Conservation (phyloP, 37 sponge, comb jelly and placozoan genomes). For the Petrosia ficiformis region DNA sequence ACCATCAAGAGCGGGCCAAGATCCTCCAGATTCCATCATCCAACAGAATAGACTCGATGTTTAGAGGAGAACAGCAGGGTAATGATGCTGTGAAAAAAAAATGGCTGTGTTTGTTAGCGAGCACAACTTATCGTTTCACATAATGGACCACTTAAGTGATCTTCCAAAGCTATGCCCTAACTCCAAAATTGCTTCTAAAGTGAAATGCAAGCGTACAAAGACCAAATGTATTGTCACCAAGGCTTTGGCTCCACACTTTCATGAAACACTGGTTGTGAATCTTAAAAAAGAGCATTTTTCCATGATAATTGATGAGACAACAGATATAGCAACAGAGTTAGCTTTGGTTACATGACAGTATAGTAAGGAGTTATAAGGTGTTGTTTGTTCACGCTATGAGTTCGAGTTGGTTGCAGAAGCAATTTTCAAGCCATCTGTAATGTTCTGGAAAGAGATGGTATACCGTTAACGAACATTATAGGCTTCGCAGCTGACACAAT, state of each 20-base stretch:
- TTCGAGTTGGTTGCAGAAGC: too few species aligned
- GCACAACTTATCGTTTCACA: not conserved
- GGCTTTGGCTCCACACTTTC: conserved; percentile 3
- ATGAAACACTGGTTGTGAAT: not conserved
- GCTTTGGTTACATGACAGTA: not conserved
- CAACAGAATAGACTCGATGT: not conserved
- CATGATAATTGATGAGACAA: conserved; percentile 6
- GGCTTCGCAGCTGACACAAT: conserved; percentile 40
- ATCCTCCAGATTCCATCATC: not conserved
- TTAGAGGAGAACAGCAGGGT: not conserved
- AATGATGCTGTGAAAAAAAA: not conserved
- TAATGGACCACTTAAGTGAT: not conserved
- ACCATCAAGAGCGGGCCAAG: not conserved
- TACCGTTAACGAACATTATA: conserved; percentile 25
- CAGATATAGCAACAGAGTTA: conserved; percentile 8
- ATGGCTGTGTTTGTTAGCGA: not conserved
- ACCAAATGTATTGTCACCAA: not conserved
- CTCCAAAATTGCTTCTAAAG: conserved; percentile 1
- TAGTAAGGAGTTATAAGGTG: too few species aligned
- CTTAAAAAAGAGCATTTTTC: not conserved
- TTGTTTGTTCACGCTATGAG: too few species aligned
- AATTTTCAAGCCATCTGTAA: not conserved
- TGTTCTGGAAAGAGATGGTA: not conserved
- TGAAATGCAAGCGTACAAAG: conserved; percentile 5
- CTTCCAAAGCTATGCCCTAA: conserved; percentile 1